Conservation (phyloP, 2,888 invertebrate species). For the Aphrophora alni region DNA sequence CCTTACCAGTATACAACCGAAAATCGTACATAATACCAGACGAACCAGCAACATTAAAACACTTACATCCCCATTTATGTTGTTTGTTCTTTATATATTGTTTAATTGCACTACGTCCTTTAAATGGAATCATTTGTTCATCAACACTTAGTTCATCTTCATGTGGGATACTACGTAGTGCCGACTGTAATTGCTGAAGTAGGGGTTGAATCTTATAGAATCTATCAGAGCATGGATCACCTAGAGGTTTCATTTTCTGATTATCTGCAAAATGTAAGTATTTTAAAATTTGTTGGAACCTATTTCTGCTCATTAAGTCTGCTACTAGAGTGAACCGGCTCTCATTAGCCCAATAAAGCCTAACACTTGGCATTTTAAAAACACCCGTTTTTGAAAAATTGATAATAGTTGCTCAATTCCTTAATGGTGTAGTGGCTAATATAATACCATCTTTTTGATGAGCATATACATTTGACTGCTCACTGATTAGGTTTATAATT, state of each 20-base stretch:
- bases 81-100: conserved; percentile 39
- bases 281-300: not conserved
- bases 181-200: not conserved
- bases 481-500: conserved; percentile 9
- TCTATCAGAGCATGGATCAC: not conserved
- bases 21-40: conserved; percentile 51
- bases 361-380: conserved; percentile 12
- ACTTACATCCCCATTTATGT: conserved; percentile 39
- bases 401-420: conserved; percentile 20
- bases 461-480: not conserved
- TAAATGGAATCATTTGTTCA: conserved; percentile 38
- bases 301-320: not conserved
- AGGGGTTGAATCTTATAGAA: not conserved
- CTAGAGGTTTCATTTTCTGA: not conserved
- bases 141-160: not conserved
- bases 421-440: not conserved
- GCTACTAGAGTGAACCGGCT: not conserved
- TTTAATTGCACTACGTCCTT: conserved; percentile 46
- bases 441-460: conserved; percentile 19
- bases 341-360: conserved; percentile 14
- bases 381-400: conserved; percentile 21
- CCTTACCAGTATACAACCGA: conserved; percentile 51
- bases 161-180: not conserved
- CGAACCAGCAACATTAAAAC: conserved; percentile 33
- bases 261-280: conserved; percentile 20